Evolutionary conservation across 92 coral and sea anemone species (phyloP), one percentile per base, ranked within the genome.

Genomic region (Palythoa grandis): DNA sequence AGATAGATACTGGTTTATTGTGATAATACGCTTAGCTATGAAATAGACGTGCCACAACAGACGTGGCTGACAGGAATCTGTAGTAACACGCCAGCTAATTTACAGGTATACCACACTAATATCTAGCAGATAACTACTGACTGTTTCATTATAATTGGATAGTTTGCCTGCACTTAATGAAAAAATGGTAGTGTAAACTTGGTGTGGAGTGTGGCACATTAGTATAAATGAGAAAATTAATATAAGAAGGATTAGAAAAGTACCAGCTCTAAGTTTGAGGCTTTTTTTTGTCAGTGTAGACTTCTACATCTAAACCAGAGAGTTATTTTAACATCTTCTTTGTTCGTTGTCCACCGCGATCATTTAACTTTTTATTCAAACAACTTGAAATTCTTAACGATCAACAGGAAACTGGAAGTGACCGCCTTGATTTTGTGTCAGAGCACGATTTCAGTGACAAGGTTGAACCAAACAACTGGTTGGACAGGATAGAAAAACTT

Each of bases 371-470:
- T 63, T 63, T n/a, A 63, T 63, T 63, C 0, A 63, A 63, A 63
- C 29, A 63, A 63, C 69, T 63, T 63, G n/a, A 63, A 63, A 63
- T 63, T 63, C 69, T 63, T n/a, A 63, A 63, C 69, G 69, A 63
- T 63, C 69, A 63, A 63, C 89, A 86, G 89, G 89, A 63, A n/a
- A 78, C 78, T 86, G 89, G 89, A 29, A 40, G 60, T 56, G 84
- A 86, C 58, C 72, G 85, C 15, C 39, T 86, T 20, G 84, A 77
- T 50, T 86, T 86, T 70, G 39, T 86, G 69, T 77, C 78, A 66
- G 85, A 86, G 25, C 60, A 63, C 23, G 89, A 86, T 43, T 86
- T 86, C 15, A 72, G 52, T 11, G 89, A 86, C 77, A 77, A 66
- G 25, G 76, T 77, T 57, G 65, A 76, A 35, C 89, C 89, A 20